Evolutionary conservation across 2,797 vertebrate species (phyloP).

Genomic region (Masticophis lateralis): DNA sequence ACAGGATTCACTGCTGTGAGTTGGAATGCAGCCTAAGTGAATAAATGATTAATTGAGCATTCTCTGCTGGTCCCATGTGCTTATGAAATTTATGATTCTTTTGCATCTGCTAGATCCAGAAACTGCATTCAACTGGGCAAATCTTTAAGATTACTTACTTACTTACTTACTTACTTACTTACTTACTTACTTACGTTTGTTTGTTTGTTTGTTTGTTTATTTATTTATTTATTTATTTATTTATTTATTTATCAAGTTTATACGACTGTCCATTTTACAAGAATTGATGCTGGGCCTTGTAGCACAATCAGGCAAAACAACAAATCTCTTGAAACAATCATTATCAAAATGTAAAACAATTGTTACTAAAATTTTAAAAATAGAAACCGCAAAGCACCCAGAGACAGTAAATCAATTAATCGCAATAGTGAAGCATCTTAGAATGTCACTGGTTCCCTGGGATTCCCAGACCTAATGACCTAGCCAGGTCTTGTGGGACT

Average conservation of each 20-base stretch:
- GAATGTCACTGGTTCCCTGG: not conserved
- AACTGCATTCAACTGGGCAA: not conserved
- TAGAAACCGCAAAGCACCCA: not conserved
- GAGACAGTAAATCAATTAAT: not conserved
- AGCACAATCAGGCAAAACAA: not conserved
- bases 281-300: not conserved
- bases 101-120: not conserved
- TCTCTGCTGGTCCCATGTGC: not conserved
- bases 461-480: not conserved
- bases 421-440: not conserved
- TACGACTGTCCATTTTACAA: not conserved
- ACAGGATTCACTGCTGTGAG: not conserved
- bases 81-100: not conserved
- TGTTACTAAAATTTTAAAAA: not conserved
- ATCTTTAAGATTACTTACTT: not conserved
- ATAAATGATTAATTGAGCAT: not conserved
- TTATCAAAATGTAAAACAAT: not conserved
- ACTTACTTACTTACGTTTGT: too few relatives aligned
- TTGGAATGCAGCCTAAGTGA: not conserved
- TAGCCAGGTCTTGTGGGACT: not conserved
- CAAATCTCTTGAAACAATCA: not conserved
- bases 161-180: too few relatives aligned
- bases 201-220: too few relatives aligned
- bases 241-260: not conserved
- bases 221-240: too few relatives aligned